Conservation (phyloP, 1,140 invertebrate genomes). For the Portunus trituberculatus region DNA sequence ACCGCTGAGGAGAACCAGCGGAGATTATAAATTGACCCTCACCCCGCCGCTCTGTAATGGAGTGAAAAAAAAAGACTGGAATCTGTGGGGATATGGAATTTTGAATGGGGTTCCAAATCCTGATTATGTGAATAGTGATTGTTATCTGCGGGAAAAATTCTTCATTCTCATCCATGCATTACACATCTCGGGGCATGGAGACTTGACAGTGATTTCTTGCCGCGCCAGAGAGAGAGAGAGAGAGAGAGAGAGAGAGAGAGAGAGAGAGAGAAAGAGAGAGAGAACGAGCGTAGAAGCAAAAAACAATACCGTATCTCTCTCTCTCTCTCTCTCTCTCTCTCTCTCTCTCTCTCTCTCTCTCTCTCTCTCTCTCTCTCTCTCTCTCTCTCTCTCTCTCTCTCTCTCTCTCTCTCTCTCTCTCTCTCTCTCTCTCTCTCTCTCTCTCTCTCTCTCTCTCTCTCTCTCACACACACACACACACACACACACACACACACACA, state of each 20-base stretch:
- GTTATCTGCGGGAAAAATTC: not conserved
- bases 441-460: not conserved
- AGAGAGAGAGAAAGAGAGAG: no score
- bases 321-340: not conserved
- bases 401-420: constrained; percentile 6
- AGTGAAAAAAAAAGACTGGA: constrained; percentile 66
- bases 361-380: constrained; percentile 27
- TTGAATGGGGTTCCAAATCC: constrained; percentile 65
- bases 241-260: no score
- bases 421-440: not conserved
- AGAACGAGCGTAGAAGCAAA: not conserved
- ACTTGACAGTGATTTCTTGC: constrained; percentile 34
- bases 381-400: constrained; percentile 15
- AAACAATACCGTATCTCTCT: not conserved
- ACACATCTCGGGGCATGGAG: not conserved
- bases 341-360: constrained; percentile 28
- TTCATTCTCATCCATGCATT: constrained; percentile 10
- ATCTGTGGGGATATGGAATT: constrained; percentile 66
- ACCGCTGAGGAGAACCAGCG: constrained; percentile 46
- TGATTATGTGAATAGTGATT: constrained; percentile 45
- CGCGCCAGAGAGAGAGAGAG: not conserved
- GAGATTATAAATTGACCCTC: constrained; percentile 66
- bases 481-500: no score
- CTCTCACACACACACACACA: no score
- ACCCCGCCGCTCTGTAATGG: constrained; percentile 57